Conservation (phyloP, 2,888 invertebrate species). For the Dorcus parallelipipedus region DNA sequence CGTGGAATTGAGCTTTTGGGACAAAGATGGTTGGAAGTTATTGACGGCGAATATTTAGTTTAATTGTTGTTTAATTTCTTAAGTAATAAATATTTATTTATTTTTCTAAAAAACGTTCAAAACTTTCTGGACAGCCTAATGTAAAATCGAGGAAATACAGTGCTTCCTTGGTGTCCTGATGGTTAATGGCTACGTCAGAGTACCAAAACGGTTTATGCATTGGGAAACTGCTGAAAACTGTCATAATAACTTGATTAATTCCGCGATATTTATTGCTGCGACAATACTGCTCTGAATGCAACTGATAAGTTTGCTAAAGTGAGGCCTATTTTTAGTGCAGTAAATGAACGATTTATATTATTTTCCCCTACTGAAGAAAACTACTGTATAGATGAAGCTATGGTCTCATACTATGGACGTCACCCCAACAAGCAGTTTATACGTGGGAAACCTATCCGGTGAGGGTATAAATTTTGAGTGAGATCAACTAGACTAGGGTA, state of each 20-base stretch:
- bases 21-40: too few relatives aligned
- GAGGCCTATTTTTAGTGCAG: slow-evolving; percentile 22
- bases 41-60: too few relatives aligned
- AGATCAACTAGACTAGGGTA: slow-evolving; percentile 25
- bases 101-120: too few relatives aligned
- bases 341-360: slow-evolving; percentile 17
- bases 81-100: too few relatives aligned
- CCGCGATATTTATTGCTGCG: slow-evolving; percentile 24
- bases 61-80: too few relatives aligned
- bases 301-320: slow-evolving; percentile 29
- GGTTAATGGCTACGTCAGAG: slow-evolving; percentile 26
- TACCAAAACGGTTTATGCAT: slow-evolving; percentile 27
- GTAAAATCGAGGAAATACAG: background rate
- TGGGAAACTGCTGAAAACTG: slow-evolving; percentile 27
- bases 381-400: slow-evolving; percentile 34
- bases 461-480: slow-evolving; percentile 25
- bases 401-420: slow-evolving; percentile 37
- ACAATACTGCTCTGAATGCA: slow-evolving; percentile 17
- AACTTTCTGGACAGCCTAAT: too few relatives aligned
- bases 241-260: slow-evolving; percentile 19
- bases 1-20: too few relatives aligned
- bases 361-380: slow-evolving; percentile 29
- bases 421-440: slow-evolving; percentile 31
- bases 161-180: slow-evolving; percentile 25
- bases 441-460: slow-evolving; percentile 26